phyloP scores from a whole-genome alignment of 2,113 vertebrate species.

The Sinocyclocheilus anshuiensis region DNA sequence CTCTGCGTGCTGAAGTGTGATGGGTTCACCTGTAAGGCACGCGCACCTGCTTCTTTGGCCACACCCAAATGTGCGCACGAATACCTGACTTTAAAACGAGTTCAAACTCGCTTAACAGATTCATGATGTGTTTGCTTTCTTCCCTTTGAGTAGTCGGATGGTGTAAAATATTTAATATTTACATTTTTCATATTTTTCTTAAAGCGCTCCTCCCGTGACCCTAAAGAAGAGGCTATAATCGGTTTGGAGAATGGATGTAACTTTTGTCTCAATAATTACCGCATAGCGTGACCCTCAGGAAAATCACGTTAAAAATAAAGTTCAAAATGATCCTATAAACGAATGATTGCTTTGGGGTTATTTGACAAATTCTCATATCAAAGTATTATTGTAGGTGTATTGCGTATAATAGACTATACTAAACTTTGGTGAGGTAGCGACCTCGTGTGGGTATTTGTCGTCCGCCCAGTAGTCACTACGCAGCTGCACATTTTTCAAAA shows the following conservation, averaged over 20 bases:
- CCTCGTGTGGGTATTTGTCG: background rate
- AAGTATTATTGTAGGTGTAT: background rate
- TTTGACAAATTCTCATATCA: background rate
- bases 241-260: background rate
- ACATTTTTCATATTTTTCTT: background rate
- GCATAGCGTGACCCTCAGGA: background rate
- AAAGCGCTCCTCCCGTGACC: background rate
- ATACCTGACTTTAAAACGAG: background rate
- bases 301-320: background rate
- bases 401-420: background rate
- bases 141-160: background rate
- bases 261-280: background rate
- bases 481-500: background rate
- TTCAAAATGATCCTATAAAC: background rate
- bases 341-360: background rate
- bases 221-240: background rate
- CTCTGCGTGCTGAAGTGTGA: background rate
- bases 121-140: background rate
- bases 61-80: slow-evolving; percentile 45
- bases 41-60: slow-evolving; percentile 10
- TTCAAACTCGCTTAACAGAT: background rate
- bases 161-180: background rate
- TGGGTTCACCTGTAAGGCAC: background rate
- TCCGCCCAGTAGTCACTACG: background rate
- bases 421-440: background rate